These are phyloP conservation scores for Trichomalopsis sarcophagae DNA, from an alignment of 1,140 invertebrate species.

Conservation along the genomic window DNA sequence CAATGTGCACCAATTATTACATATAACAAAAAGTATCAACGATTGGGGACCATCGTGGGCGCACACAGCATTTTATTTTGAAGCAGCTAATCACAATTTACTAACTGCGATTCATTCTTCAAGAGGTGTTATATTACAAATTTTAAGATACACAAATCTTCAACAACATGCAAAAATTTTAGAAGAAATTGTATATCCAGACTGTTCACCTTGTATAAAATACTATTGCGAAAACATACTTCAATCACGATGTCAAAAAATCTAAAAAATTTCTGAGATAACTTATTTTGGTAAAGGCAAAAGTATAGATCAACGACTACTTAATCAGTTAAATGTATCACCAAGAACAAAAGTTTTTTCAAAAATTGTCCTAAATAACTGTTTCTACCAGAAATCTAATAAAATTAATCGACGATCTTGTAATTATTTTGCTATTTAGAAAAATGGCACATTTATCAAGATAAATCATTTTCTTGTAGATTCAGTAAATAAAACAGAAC, in stretches of 20 bases:
- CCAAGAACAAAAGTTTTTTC: not conserved
- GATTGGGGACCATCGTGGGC: too few species aligned
- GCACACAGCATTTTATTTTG: not conserved
- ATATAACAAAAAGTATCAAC: too few species aligned
- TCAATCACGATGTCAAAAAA: not conserved
- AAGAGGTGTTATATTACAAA: slow-evolving; percentile 34
- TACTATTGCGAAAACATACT: not conserved
- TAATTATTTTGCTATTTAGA: not conserved
- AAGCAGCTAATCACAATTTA: slow-evolving; percentile 21
- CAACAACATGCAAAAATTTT: not conserved
- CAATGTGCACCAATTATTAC: too few species aligned
- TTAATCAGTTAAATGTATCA: not conserved
- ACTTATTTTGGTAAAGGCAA: slow-evolving; percentile 7
- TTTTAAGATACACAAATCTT: slow-evolving; percentile 12
- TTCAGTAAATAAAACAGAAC: not conserved
- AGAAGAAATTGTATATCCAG: not conserved
- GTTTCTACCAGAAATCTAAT: not conserved
- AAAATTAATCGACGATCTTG: not conserved
- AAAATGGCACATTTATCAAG: not conserved
- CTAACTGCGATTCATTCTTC: slow-evolving; percentile 25
- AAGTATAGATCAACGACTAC: not conserved
- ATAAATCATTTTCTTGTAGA: not conserved
- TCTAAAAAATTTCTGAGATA: not conserved
- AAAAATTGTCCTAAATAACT: not conserved
- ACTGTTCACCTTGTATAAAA: not conserved